Evolutionary conservation across 2,113 vertebrate species (phyloP), one percentile per base, ranked within the genome.

Genomic region (Ahaetulla prasina): DNA sequence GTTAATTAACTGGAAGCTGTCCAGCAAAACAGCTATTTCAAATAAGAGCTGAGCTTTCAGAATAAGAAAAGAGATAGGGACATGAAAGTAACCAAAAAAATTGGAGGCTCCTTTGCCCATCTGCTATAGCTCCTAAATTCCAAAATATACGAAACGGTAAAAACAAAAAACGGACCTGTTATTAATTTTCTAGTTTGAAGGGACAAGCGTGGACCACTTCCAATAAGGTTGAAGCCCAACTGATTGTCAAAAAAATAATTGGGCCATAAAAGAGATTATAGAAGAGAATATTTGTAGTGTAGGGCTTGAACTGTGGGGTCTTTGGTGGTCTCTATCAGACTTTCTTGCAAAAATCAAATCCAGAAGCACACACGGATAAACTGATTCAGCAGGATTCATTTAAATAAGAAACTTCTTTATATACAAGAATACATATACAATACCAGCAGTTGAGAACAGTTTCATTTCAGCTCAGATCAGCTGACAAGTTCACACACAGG

Each of bases 1-100:
- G 94, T 94, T 96, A 96, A 96, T 97, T 97, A 96, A 96, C 93
- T 97, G 96, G 96, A 96, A 95, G 11, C 91, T 93, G 87, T 95
- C 96, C 96, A 96, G 93, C 91, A 94, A 93, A 80, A 74, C 30
- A 91, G 12, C 47, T 16, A 25, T 68, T 87, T 87, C 85, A 68
- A 50, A 86, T 94, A 52, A 52, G 93, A 52, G 93, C 93, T 95
- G 50, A n/a, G 20, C 8, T 2, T 74, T 50, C 74, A 80, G 18
- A 80, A 80, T 80, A 80, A 80, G 74, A 80, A 80, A 22, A 80
- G 74, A 80, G 68, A 80, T 3, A 80, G 16, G 16, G 68, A 39
- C 0, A 1, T 80, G 74, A 80, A 43, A 80, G 74, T 39, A 43
- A 80, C 18, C 35, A 43, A 80, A 22, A 35, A 22, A 43, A 43